Evolutionary conservation across 2,113 vertebrate genomes (phyloP), one percentile per base, ranked within the genome.

Genomic region (Malurus cyaneus): DNA sequence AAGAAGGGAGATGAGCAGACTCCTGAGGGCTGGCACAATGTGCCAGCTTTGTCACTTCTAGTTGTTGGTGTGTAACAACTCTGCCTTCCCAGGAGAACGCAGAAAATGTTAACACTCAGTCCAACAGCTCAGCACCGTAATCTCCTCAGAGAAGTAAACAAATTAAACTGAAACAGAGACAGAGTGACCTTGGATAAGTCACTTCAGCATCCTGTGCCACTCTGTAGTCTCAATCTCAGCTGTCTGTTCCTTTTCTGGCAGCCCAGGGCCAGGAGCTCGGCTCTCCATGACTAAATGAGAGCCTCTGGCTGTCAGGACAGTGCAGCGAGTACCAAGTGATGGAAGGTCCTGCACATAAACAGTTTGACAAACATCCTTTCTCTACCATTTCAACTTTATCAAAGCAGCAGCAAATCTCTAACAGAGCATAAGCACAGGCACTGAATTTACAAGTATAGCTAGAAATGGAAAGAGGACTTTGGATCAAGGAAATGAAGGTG

Each of bases 91-190:
- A 13, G 12, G 89, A 94, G 95, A 57, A 59, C 84, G 28, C 25
- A 0, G 62, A 29, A 93, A 89, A 91, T 28, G 50, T 80, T 94
- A 85, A 88, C 66, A 50, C 84, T 87, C 71, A 62, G 44, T 7
- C 64, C 81, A 72, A 54, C 54, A 87, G 78, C 96, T 94, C 89
- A 72, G 19, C 66, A 20, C 13, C 0, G 2, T 93, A 85, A 94
- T 93, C 93, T 94, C 91, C 81, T 94, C 91, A 60, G 85, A 94
- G 91, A 64, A 95, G 94, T 66, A 89, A 96, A 95, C 89, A 89
- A 94, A 95, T 87, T 66, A 85, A 93, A 88, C 26, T 46, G 93
- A 74, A 88, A 73, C 12, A 65, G 25, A 72, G 71, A 49, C 9
- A 47, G 20, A 18, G 44, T 62, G 87, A 96, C 92, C 93, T 95